Evolutionary conservation across 2,888 invertebrate genomes (phyloP), one percentile per base, ranked within the genome.

Genomic region (Agriopis leucophaearia): DNA sequence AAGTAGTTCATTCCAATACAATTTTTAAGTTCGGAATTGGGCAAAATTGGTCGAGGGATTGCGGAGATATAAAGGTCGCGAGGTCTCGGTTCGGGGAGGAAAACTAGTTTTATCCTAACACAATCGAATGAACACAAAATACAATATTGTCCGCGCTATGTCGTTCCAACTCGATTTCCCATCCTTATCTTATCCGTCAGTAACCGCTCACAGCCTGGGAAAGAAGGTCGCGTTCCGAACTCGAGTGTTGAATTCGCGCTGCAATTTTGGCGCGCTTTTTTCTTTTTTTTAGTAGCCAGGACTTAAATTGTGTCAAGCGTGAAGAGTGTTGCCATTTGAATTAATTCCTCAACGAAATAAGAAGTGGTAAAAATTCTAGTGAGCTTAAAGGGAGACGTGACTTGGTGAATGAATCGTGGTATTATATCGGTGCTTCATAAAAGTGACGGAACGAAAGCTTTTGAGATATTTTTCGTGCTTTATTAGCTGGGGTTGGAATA

Each of bases 151-250:
- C 56, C 27, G 16, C 57, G 40, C 51, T 57, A 51, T 51, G 35
- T 57, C 57, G 27, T 15, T 47, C 38, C 57, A 16, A 52, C 58
- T 54, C 51, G 10, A 15, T 58, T 65, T 63, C 72, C 57, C 74
- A 74, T 72, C 72, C 62, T 71, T 71, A 66, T 48, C 62, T 71
- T 71, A 66, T 48, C 61, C 47, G 71, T 62, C 75, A 82, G 81
- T 82, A 58, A 62, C 64, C 75, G 79, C 73, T 69, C 70, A 72
- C 69, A 55, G 60, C 57, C 64, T 64, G 70, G 47, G 72, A 68
- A 73, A 76, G 76, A 58, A 70, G 75, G 78, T 70, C 82, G 82
- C 55, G 73, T 75, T 77, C 72, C 57, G 63, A 69, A 72, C 65
- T 64, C 52, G 16, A 51, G 70, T 63, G 69, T 66, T 52, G 68